A percentile compares a stretch with the other conserved stretches of the same genome.
Conservation (phyloP, 2,113 vertebrate genomes). For the Oryzias javanicus region DNA sequence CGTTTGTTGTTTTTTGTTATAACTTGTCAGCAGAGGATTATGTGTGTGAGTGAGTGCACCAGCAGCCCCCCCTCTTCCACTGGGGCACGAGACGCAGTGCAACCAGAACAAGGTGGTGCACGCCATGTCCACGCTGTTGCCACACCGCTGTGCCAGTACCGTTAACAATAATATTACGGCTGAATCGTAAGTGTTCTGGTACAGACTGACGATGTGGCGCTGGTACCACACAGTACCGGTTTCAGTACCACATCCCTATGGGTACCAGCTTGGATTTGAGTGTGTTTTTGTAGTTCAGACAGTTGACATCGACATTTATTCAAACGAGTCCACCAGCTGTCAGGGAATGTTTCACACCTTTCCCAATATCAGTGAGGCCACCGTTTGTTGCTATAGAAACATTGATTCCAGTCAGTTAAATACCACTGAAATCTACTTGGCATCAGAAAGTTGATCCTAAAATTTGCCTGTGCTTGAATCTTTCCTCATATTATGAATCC, state of each 20-base stretch:
- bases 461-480: constrained; percentile 22
- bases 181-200: no score
- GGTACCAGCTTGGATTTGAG: not conserved
- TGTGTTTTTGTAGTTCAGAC: constrained; percentile 9
- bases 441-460: constrained; percentile 13
- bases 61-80: no score
- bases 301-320: constrained; percentile 36
- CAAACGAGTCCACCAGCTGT: constrained; percentile 56
- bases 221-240: no score
- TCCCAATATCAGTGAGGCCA: constrained; percentile 37
- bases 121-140: no score
- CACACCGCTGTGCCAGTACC: no score
- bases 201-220: no score
- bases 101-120: no score
- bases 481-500: not conserved
- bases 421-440: constrained; percentile 27
- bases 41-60: no score
- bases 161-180: no score
- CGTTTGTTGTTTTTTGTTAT: no score
- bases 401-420: constrained; percentile 48
- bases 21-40: no score
- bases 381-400: constrained; percentile 63
- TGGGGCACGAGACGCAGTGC: no score
- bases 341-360: constrained; percentile 62
- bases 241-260: not conserved